phyloP scores from a whole-genome alignment of 2,888 invertebrate species.

The Acronicta psi region DNA sequence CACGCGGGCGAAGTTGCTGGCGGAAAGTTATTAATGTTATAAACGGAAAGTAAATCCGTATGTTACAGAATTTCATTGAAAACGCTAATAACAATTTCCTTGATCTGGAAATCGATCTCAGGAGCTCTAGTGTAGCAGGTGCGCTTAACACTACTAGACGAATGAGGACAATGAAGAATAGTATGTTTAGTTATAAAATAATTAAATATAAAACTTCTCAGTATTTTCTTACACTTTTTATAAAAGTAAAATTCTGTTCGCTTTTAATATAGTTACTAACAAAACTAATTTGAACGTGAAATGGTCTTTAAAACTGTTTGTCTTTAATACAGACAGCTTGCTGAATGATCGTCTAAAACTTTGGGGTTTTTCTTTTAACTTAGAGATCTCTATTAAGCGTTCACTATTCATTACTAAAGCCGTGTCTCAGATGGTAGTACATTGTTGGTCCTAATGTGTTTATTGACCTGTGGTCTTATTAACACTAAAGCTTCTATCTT shows the following conservation, averaged over 20 bases:
- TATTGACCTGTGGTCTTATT: slow-evolving; percentile 19
- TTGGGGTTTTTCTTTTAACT: background rate
- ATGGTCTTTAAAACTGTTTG: background rate
- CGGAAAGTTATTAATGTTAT: too few species aligned
- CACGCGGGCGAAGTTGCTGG: too few species aligned
- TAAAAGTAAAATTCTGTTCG: background rate
- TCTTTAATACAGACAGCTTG: background rate
- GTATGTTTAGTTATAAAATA: too few species aligned
- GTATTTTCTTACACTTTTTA: too few species aligned
- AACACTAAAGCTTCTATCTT: slow-evolving; percentile 9
- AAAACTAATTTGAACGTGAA: slow-evolving; percentile 1
- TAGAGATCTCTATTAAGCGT: slow-evolving; percentile 12
- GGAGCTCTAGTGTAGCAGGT: too few species aligned
- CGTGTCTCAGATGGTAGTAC: background rate
- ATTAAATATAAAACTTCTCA: too few species aligned
- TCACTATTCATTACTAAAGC: slow-evolving; percentile 2
- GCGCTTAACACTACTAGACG: too few species aligned
- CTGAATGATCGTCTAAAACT: background rate
- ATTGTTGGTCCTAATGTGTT: slow-evolving; percentile 15
- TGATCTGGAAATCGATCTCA: too few species aligned
- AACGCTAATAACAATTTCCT: too few species aligned
- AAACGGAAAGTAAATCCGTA: too few species aligned
- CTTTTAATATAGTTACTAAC: background rate
- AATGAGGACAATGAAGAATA: too few species aligned
- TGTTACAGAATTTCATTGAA: too few species aligned